A percentile compares a stretch with the other conserved stretches of the same genome.
Evolutionary conservation across 2,888 invertebrate species (phyloP).

Genomic region (Orthosia gracilis): DNA sequence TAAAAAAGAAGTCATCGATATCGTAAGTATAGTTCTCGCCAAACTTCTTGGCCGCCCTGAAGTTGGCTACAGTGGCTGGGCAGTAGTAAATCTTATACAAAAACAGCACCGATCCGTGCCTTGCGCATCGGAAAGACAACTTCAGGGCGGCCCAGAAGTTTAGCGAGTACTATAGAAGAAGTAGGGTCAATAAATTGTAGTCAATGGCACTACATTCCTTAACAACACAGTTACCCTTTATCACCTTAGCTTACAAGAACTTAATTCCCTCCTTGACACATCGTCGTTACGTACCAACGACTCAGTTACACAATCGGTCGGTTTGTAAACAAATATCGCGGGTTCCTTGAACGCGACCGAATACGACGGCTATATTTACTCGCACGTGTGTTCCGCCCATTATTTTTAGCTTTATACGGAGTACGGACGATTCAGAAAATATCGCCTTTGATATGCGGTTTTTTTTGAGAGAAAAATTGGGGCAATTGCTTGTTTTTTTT

Average conservation of each 20-base stretch:
- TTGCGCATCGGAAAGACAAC: too few species aligned
- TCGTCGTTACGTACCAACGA: conserved; percentile 28
- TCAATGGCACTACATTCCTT: not conserved
- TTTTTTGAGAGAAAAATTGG: not conserved
- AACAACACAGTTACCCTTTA: not conserved
- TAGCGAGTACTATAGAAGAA: too few species aligned
- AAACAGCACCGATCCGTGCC: too few species aligned
- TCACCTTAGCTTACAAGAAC: conserved; percentile 12
- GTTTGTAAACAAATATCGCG: conserved; percentile 58
- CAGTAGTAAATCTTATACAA: too few species aligned
- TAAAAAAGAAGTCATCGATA: too few species aligned
- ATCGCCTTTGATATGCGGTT: conserved; percentile 19
- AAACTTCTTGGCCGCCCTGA: too few species aligned
- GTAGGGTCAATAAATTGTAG: not conserved
- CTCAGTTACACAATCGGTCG: conserved; percentile 62
- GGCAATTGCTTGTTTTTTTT: not conserved
- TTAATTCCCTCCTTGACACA: conserved; percentile 29
- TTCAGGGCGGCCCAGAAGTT: too few species aligned
- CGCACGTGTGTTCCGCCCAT: conserved; percentile 64
- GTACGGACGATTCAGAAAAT: conserved; percentile 24
- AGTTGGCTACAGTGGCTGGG: too few species aligned
- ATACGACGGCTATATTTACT: conserved; percentile 56
- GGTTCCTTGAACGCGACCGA: conserved; percentile 66
- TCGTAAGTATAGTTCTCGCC: too few species aligned
- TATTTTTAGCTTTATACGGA: conserved; percentile 63